Base-by-base conservation (phyloP, 2,797 vertebrate species). In the Sciurus carolinensis region DNA sequence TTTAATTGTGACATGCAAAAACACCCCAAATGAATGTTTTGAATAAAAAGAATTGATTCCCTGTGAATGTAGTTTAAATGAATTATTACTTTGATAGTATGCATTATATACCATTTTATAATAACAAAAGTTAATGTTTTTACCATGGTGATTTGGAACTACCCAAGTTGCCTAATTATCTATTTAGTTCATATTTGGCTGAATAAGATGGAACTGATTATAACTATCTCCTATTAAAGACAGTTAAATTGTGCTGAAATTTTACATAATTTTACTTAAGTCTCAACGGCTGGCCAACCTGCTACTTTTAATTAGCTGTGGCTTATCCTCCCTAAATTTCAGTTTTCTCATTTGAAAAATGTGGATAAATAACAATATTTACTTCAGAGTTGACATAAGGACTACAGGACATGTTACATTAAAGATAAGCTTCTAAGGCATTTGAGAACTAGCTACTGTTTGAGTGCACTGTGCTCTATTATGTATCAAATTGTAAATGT, bases 311-410 rank as follows among this genome's bases (percentile, higher is more conserved):
- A 81, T 57, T 92, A 80, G 36, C 83, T 95, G 1, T 95, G 67
- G 82, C 28, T 79, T 83, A 81, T 6, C 44, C 17, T 94, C 2
- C 20, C 15, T 75, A 75, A 80, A 87, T 15, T 90, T 95, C 33
- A 71, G 44, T 85, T 95, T 96, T 94, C 75, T 90, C 1, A 47
- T 77, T 93, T 67, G 50, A 85, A 90, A 96, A 87, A 88, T 83
- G 24, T 36, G 42, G n/a, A 26, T 95, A 86, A 88, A 39, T 69
- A 94, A 59, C 13, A 84, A 1, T 87, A 81, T 36, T 85, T 93
- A 90, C 59, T 7, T 91, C 47, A n/a, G 26, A 39, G 10, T 69
- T 90, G 71, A 94, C 17, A 28, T 47, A 80, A 92, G 3, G 4
- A 73, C 54, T 91, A 82, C 92, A 91, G 47, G 39, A 39, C 39